phyloP scores from a whole-genome alignment of 2,113 vertebrate species.

The Rhinopithecus roxellana region DNA sequence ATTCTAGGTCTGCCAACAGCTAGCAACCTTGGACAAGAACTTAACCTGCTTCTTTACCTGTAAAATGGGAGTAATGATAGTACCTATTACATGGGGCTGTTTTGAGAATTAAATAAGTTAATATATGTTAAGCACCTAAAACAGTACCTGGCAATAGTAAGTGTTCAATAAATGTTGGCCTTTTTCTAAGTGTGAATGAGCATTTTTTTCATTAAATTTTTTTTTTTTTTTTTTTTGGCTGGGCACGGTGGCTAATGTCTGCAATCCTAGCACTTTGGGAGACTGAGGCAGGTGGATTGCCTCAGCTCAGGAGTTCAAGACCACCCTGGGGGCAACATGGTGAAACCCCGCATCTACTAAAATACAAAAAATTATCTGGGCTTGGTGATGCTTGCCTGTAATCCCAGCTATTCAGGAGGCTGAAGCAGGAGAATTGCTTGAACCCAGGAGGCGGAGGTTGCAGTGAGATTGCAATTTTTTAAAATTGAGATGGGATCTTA shows the following conservation, averaged over 20 bases:
- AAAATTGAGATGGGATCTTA: too few relatives aligned
- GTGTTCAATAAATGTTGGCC: not conserved
- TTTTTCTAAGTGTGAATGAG: not conserved
- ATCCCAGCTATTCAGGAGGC: too few relatives aligned
- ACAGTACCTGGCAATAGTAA: not conserved
- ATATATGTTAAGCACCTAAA: not conserved
- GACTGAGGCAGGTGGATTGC: too few relatives aligned
- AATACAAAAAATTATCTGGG: too few relatives aligned
- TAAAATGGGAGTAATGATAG: not conserved
- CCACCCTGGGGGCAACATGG: too few relatives aligned
- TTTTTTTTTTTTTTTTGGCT: not conserved
- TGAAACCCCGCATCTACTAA: too few relatives aligned
- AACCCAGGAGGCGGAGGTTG: too few relatives aligned
- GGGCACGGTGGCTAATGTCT: not conserved
- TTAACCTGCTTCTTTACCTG: slow-evolving; percentile 1
- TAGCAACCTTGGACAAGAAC: not conserved
- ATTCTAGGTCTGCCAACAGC: slow-evolving; percentile 2
- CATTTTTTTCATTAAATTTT: not conserved
- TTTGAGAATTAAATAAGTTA: slow-evolving; percentile 35
- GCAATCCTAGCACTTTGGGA: too few relatives aligned
- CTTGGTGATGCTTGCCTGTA: too few relatives aligned
- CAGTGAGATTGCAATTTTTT: too few relatives aligned
- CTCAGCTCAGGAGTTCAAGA: too few relatives aligned
- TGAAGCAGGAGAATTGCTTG: too few relatives aligned
- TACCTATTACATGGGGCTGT: not conserved